phyloP scores from a whole-genome alignment of 2,888 invertebrate genomes.

The Harmothoe impar region DNA sequence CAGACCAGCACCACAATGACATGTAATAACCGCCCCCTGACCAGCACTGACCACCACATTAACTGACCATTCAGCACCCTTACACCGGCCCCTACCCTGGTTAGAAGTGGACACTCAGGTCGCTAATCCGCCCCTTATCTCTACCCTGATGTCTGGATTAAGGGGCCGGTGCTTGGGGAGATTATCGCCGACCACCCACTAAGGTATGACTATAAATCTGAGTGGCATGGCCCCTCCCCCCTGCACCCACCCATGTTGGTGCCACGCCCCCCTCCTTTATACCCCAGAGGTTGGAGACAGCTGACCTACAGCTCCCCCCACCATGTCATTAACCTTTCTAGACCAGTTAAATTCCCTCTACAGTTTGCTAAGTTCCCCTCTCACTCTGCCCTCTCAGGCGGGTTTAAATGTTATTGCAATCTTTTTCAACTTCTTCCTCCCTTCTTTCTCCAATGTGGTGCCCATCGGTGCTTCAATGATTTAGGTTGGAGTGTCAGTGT shows the following conservation, averaged over 20 bases:
- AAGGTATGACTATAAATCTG: constrained; percentile 23
- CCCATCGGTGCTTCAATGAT: not conserved
- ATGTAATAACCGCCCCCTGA: constrained; percentile 8
- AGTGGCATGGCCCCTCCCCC: not conserved
- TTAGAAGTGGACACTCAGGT: not conserved
- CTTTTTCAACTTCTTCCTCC: not conserved
- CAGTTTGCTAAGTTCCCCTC: not conserved
- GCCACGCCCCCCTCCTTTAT: not conserved
- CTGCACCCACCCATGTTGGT: not conserved
- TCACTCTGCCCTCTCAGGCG: not conserved
- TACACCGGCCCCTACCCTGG: not conserved
- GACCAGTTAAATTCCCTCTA: not conserved
- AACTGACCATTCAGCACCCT: not conserved
- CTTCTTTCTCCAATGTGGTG: not conserved
- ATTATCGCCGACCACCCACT: constrained; percentile 45
- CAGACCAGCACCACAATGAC: not conserved
- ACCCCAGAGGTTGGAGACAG: not conserved
- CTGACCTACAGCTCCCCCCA: constrained; percentile 1
- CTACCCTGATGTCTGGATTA: constrained; percentile 37
- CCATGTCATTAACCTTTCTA: constrained; percentile 1
- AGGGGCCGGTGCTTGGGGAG: not conserved
- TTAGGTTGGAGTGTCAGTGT: too few relatives aligned
- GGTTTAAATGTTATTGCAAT: not conserved
- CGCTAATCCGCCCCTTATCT: constrained; percentile 24
- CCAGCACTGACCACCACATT: not conserved